Conservation (phyloP, 2,888 invertebrate genomes). For the Orchesella flavescens region DNA sequence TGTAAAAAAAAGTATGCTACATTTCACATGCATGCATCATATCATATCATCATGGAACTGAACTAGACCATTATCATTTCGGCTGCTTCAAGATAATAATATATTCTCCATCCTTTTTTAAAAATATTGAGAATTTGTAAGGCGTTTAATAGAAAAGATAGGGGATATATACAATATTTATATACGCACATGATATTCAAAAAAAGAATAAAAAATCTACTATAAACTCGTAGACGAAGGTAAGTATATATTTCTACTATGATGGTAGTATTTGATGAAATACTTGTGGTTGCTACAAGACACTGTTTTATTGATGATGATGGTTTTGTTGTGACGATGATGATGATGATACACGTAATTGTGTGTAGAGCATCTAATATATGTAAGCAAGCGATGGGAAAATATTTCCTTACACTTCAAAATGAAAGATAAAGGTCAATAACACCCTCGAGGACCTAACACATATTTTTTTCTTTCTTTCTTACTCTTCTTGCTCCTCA, state of each 20-base stretch:
- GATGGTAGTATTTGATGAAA: neutral
- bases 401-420: slow-evolving; percentile 68
- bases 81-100: neutral
- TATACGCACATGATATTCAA: too few relatives aligned
- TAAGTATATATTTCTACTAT: neutral
- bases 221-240: neutral
- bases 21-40: too few relatives aligned
- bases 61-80: slow-evolving; percentile 11
- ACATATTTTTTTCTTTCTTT: slow-evolving; percentile 43
- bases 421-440: slow-evolving; percentile 72
- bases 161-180: neutral
- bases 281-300: slow-evolving; percentile 5
- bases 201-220: too few relatives aligned
- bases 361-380: neutral
- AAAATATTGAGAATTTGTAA: neutral
- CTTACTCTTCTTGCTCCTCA: slow-evolving; percentile 19
- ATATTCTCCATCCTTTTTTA: neutral
- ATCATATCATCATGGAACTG: neutral
- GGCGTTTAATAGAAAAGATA: too few relatives aligned
- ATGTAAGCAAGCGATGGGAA: slow-evolving; percentile 66
- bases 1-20: too few relatives aligned
- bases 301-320: slow-evolving; percentile 7
- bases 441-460: slow-evolving; percentile 70
- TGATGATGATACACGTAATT: neutral
- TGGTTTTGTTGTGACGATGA: slow-evolving; percentile 2